Evolutionary conservation across 2,888 invertebrate species (phyloP).

Genomic region (Hirtodrosophila histrioides): DNA sequence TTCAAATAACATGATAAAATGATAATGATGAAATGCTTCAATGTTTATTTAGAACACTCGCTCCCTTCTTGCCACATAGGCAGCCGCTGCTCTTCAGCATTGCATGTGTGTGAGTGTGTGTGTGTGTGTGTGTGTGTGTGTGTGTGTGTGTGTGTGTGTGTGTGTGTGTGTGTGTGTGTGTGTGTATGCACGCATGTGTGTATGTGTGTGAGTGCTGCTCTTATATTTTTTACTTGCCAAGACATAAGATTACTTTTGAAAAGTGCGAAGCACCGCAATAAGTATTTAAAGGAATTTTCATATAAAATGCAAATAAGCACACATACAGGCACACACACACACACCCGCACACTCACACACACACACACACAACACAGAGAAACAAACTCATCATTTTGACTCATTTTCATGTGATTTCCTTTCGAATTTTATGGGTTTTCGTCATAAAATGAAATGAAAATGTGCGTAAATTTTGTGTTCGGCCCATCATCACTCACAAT

Average conservation of each 20-base stretch:
- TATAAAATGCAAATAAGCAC: conserved; percentile 72
- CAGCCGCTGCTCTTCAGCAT: conserved; percentile 4
- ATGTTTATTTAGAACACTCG: conserved; percentile 63
- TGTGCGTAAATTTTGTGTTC: conserved; percentile 71
- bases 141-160: conserved; percentile 10
- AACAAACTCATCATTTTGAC: conserved; percentile 31
- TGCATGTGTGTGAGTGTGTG: background rate
- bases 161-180: conserved; percentile 1
- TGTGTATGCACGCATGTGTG: conserved; percentile 2
- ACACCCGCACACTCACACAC: background rate
- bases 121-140: conserved; percentile 2
- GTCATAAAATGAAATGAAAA: conserved; percentile 75
- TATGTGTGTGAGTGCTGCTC: conserved; percentile 16
- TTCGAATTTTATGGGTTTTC: conserved; percentile 74
- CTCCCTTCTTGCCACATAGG: conserved; percentile 6
- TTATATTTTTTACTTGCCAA: conserved; percentile 43
- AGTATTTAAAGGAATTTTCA: conserved; percentile 78
- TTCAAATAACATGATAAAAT: conserved; percentile 73
- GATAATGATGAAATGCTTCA: conserved; percentile 73
- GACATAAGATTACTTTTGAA: conserved; percentile 70
- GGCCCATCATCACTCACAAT: conserved; percentile 42
- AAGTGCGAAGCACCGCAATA: conserved; percentile 71
- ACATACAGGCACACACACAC: conserved; percentile 21
- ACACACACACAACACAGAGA: background rate
- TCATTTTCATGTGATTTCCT: conserved; percentile 70